Evolutionary conservation across 2,888 invertebrate species (phyloP).

Genomic region (Agrochola lota): DNA sequence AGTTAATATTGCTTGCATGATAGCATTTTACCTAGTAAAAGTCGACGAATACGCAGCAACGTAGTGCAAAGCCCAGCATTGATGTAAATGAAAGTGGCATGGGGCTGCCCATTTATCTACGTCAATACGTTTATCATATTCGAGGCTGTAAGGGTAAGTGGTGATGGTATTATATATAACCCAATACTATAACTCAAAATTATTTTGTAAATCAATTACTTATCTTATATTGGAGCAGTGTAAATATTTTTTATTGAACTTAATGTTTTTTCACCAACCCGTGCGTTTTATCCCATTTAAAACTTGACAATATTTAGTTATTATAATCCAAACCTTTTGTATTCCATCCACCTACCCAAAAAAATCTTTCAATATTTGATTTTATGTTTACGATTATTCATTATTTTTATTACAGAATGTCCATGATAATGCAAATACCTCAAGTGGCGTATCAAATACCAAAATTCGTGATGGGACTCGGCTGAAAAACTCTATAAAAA

Average conservation of each 20-base stretch:
- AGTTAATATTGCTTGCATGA: slow-evolving; percentile 31
- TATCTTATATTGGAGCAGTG: background rate
- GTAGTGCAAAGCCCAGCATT: background rate
- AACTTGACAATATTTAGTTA: background rate
- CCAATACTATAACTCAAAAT: background rate
- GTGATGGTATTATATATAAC: slow-evolving; percentile 15
- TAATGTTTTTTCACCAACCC: background rate
- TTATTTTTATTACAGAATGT: slow-evolving; percentile 92
- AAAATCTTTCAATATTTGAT: background rate
- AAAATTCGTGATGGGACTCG: slow-evolving; percentile 96
- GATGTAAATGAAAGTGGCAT: background rate
- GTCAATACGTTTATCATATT: background rate
- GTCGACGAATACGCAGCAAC: background rate
- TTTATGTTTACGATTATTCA: slow-evolving; percentile 4
- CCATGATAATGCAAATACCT: slow-evolving; percentile 96
- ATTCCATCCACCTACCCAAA: background rate
- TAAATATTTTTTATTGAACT: background rate
- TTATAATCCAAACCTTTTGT: background rate
- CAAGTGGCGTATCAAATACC: slow-evolving; percentile 95
- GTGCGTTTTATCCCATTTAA: background rate
- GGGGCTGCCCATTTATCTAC: background rate
- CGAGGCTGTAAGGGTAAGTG: background rate
- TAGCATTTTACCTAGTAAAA: background rate
- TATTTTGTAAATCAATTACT: background rate
- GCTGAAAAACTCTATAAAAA: slow-evolving; percentile 85